These are phyloP conservation scores for Acronicta alni DNA, from an alignment of 2,888 invertebrate genomes.

Conservation along the genomic window DNA sequence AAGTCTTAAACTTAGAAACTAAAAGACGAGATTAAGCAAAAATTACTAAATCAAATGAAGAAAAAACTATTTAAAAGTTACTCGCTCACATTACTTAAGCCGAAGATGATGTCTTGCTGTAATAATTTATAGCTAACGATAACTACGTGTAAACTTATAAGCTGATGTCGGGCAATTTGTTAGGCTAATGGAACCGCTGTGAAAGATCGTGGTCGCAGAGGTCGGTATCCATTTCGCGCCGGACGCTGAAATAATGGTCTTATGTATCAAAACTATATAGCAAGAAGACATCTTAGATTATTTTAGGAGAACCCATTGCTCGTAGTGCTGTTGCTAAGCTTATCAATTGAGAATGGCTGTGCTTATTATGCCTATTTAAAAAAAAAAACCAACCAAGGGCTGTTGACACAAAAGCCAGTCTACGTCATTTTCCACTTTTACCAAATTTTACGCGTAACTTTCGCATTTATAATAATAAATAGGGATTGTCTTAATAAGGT, in stretches of 20 bases:
- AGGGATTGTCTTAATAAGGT: too few species aligned
- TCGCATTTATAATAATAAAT: too few species aligned
- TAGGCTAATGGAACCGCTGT: conserved; percentile 72
- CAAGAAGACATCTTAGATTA: conserved; percentile 1
- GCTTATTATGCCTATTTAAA: too few species aligned
- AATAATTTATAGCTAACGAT: conserved; percentile 19
- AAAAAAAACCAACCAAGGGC: too few species aligned
- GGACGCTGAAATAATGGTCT: conserved; percentile 69
- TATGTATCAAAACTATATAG: conserved; percentile 61
- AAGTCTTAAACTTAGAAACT: too few species aligned
- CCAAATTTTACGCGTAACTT: too few species aligned
- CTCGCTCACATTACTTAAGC: conserved; percentile 15
- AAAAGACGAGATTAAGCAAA: too few species aligned
- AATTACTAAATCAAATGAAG: too few species aligned
- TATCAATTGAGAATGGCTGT: too few species aligned
- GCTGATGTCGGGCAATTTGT: conserved; percentile 73
- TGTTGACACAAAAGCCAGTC: too few species aligned
- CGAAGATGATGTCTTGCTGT: conserved; percentile 15
- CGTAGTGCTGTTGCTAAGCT: too few species aligned
- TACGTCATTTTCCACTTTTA: too few species aligned
- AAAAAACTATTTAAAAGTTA: neutral
- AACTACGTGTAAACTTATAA: conserved; percentile 55
- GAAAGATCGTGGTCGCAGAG: conserved; percentile 74
- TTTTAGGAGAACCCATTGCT: conserved; percentile 7
- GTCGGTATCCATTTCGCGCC: conserved; percentile 71